Percentiles rank a stretch among this genome's conserved stretches.
These are phyloP conservation scores for Kryphioiulus occultus DNA, from an alignment of 2,888 invertebrate species.

Conservation along the genomic window DNA sequence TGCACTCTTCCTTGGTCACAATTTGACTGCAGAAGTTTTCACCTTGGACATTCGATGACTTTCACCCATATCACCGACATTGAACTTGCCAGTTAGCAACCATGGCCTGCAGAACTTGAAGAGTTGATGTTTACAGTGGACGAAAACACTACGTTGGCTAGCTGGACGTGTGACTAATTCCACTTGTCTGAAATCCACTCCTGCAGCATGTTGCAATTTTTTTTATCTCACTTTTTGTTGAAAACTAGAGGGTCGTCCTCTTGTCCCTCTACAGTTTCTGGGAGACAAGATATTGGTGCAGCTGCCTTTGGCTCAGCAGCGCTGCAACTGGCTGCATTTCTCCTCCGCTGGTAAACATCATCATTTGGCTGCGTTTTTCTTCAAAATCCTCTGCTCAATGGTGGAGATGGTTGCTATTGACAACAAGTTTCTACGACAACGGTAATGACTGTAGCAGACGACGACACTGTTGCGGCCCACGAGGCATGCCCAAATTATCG, in stretches of 20 bases:
- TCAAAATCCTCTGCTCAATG: constrained; percentile 14
- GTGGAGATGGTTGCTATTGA: constrained; percentile 26
- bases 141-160: neutral
- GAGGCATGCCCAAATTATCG: neutral
- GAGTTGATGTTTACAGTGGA: neutral
- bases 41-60: neutral
- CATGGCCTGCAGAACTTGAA: neutral
- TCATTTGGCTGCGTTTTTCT: neutral
- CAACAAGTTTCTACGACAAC: constrained; percentile 24
- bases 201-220: neutral
- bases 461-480: constrained; percentile 2
- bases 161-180: neutral
- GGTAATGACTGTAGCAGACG: constrained; percentile 11
- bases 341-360: neutral
- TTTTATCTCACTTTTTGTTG: neutral
- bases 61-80: neutral
- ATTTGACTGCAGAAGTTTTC: neutral
- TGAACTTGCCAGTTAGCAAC: neutral
- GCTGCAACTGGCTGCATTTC: neutral
- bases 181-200: neutral
- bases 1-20: neutral
- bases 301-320: neutral
- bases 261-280: neutral
- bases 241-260: neutral
- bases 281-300: neutral